Evolutionary conservation across 2,113 vertebrate genomes (phyloP).

Genomic region (Aptenodytes patagonicus): DNA sequence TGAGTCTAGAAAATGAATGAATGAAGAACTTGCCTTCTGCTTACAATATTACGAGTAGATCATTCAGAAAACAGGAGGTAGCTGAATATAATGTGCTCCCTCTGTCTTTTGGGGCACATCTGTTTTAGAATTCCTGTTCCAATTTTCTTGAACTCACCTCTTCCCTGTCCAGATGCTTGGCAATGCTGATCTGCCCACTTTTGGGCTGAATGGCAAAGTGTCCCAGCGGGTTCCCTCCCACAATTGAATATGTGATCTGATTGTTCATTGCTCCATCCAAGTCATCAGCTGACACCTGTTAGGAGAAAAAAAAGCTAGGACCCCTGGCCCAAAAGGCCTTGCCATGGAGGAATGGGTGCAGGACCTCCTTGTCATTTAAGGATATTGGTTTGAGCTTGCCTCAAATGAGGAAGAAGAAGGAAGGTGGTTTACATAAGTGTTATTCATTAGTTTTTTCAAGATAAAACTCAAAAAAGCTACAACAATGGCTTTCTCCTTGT

Average conservation of each 20-base stretch:
- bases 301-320: not conserved
- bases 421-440: not conserved
- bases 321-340: not conserved
- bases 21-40: not conserved
- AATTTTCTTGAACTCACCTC: slow-evolving; percentile 78
- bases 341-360: not conserved
- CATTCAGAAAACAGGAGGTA: not conserved
- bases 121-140: not conserved
- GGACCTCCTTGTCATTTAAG: not conserved
- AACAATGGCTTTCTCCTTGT: not conserved
- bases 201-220: slow-evolving; percentile 86
- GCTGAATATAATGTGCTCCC: not conserved
- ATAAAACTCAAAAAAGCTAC: not conserved
- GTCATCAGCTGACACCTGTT: slow-evolving; percentile 87
- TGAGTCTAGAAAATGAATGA: not conserved
- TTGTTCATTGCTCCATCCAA: slow-evolving; percentile 87
- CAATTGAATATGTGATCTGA: slow-evolving; percentile 85
- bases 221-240: slow-evolving; percentile 82
- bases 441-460: not conserved
- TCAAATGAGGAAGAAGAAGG: not conserved
- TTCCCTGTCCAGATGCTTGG: slow-evolving; percentile 87
- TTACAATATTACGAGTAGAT: not conserved
- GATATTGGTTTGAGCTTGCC: not conserved
- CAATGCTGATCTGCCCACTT: slow-evolving; percentile 82
- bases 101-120: not conserved